A percentile compares a stretch with the other conserved stretches of the same genome.
These are phyloP conservation scores for Hydrocynus forskahlii DNA, from an alignment of 2,797 vertebrate genomes.

Conservation along the genomic window DNA sequence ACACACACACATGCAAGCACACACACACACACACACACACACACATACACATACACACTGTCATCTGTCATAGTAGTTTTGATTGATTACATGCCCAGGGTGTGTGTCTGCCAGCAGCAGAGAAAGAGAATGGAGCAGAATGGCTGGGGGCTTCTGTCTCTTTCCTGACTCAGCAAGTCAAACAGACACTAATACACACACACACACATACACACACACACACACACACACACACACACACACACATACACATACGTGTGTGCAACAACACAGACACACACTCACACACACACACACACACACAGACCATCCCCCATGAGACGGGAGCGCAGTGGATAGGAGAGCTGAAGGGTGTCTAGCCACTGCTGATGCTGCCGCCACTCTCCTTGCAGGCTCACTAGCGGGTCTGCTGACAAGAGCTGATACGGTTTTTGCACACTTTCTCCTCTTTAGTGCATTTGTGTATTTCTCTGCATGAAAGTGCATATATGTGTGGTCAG, in stretches of 20 bases:
- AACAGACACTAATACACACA: conserved; percentile 33
- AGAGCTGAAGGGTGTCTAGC: conserved; percentile 38
- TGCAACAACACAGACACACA: not conserved
- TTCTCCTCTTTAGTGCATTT: not conserved
- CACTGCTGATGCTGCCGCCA: conserved; percentile 41
- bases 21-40: conserved; percentile 27
- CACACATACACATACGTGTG: conserved; percentile 11
- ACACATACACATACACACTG: conserved; percentile 36
- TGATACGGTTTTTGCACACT: conserved; percentile 15
- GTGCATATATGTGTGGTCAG: not conserved
- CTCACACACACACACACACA: conserved; percentile 32
- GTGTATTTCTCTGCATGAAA: not conserved
- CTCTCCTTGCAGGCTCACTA: conserved; percentile 40
- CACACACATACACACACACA: conserved; percentile 19
- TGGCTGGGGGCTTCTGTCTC: conserved; percentile 52
- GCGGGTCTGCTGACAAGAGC: not conserved
- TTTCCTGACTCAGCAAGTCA: conserved; percentile 62
- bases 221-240: conserved; percentile 4
- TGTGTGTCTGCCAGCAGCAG: conserved; percentile 54
- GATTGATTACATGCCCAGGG: conserved; percentile 55
- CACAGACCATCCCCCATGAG: conserved; percentile 18
- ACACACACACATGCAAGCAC: conserved; percentile 18
- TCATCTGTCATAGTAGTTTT: conserved; percentile 56
- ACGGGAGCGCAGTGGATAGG: conserved; percentile 23
- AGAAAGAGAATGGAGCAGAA: conserved; percentile 55